phyloP scores from a whole-genome alignment of 2,888 invertebrate genomes.

The Dryobotodes eremita region DNA sequence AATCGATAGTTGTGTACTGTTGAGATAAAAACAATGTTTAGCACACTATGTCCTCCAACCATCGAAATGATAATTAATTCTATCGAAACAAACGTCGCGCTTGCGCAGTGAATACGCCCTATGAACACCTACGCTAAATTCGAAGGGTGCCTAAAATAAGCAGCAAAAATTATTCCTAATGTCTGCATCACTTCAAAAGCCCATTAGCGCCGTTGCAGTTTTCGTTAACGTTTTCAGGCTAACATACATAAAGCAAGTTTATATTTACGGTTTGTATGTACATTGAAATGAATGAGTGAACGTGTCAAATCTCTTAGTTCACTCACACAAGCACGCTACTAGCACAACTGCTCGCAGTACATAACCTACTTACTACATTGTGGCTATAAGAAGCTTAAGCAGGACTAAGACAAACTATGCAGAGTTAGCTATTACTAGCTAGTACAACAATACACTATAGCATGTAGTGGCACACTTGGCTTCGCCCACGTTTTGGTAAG shows the following conservation, averaged over 20 bases:
- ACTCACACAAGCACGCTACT: slow-evolving; percentile 32
- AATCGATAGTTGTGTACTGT: slow-evolving; percentile 6
- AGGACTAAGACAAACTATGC: slow-evolving; percentile 58
- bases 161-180: neutral
- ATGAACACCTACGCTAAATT: neutral
- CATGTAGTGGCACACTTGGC: neutral
- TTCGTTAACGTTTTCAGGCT: neutral
- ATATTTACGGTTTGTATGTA: slow-evolving; percentile 1
- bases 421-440: slow-evolving; percentile 22
- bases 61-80: neutral
- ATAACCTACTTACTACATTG: slow-evolving; percentile 53
- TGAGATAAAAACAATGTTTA: neutral
- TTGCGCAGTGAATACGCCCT: neutral
- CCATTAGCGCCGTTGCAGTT: neutral
- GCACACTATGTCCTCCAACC: neutral
- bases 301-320: slow-evolving; percentile 43
- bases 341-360: slow-evolving; percentile 57
- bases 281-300: slow-evolving; percentile 39
- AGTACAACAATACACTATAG: slow-evolving; percentile 3
- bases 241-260: slow-evolving; percentile 10
- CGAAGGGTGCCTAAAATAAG: neutral
- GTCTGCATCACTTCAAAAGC: slow-evolving; percentile 1
- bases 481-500: neutral
- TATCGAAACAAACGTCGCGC: neutral
- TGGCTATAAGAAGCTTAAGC: slow-evolving; percentile 60